Percentiles rank a stretch among this genome's conserved stretches.
Evolutionary conservation across 1,140 invertebrate species (phyloP).

Genomic region (Drosophila sechellia): DNA sequence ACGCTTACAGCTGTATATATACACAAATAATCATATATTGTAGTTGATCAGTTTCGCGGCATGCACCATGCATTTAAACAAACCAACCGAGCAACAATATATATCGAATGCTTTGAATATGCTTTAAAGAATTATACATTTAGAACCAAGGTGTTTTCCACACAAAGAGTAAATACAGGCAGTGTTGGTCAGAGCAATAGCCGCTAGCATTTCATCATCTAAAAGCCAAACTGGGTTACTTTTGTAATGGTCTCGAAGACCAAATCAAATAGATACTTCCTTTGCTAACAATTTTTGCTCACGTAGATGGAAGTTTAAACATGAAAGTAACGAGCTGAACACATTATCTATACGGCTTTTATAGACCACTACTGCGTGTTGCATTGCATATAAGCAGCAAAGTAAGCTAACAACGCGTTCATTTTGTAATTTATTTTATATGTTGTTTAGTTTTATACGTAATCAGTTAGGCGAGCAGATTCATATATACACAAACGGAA

Average conservation of each 20-base stretch:
- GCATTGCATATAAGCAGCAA: slow-evolving; percentile 37
- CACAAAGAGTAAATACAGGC: slow-evolving; percentile 41
- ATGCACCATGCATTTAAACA: slow-evolving; percentile 70
- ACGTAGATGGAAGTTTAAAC: not conserved
- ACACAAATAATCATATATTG: slow-evolving; percentile 57
- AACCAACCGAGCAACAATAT: slow-evolving; percentile 48
- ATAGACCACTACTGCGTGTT: slow-evolving; percentile 22
- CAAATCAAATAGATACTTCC: not conserved
- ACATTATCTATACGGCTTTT: not conserved
- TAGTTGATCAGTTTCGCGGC: slow-evolving; percentile 54
- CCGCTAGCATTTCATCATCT: slow-evolving; percentile 4
- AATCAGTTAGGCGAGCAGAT: slow-evolving; percentile 30
- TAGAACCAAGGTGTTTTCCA: slow-evolving; percentile 48
- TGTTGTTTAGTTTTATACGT: slow-evolving; percentile 53
- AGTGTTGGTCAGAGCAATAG: slow-evolving; percentile 26
- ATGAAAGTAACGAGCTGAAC: not conserved
- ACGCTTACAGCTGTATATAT: slow-evolving; percentile 68
- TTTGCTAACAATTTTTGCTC: slow-evolving; percentile 4
- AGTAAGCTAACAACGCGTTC: slow-evolving; percentile 44
- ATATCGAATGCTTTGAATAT: slow-evolving; percentile 81
- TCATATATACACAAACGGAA: slow-evolving; percentile 27
- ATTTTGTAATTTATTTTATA: slow-evolving; percentile 64
- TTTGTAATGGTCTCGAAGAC: not conserved
- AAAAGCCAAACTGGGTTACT: slow-evolving; percentile 1
- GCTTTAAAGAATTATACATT: slow-evolving; percentile 62